A percentile compares a stretch with the other conserved stretches of the same genome.
Evolutionary conservation across 1,140 invertebrate genomes (phyloP).

Genomic region (Calliphora vicina): DNA sequence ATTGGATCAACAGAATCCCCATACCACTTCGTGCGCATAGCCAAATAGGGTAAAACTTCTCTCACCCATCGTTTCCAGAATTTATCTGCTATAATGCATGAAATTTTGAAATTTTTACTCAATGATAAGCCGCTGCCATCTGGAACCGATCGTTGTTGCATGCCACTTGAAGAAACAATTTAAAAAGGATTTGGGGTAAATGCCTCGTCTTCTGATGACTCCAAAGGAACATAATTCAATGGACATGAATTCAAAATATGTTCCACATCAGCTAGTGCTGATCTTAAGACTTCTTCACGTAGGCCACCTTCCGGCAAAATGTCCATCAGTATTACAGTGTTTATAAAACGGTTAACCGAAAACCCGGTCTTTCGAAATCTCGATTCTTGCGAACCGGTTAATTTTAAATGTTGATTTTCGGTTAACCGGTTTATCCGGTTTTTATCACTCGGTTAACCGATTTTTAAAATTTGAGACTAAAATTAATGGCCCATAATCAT

Average conservation of each 20-base stretch:
- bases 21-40: not conserved
- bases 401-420: too few relatives aligned
- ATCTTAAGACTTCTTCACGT: not conserved
- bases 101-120: not conserved
- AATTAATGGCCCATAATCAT: too few relatives aligned
- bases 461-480: too few relatives aligned
- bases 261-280: not conserved
- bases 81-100: not conserved
- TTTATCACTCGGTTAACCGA: too few relatives aligned
- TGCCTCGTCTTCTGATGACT: not conserved
- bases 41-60: slow-evolving; percentile 2
- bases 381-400: too few relatives aligned
- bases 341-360: too few relatives aligned
- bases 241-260: not conserved
- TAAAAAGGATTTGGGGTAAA: slow-evolving; percentile 4
- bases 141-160: not conserved
- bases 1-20: not conserved
- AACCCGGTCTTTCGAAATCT: too few relatives aligned
- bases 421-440: too few relatives aligned
- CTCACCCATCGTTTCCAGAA: not conserved
- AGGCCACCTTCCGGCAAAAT: not conserved
- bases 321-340: too few relatives aligned
- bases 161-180: not conserved
- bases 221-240: not conserved
- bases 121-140: not conserved